phyloP scores from a whole-genome alignment of 2,888 invertebrate species.

The Cordilura impudica region DNA sequence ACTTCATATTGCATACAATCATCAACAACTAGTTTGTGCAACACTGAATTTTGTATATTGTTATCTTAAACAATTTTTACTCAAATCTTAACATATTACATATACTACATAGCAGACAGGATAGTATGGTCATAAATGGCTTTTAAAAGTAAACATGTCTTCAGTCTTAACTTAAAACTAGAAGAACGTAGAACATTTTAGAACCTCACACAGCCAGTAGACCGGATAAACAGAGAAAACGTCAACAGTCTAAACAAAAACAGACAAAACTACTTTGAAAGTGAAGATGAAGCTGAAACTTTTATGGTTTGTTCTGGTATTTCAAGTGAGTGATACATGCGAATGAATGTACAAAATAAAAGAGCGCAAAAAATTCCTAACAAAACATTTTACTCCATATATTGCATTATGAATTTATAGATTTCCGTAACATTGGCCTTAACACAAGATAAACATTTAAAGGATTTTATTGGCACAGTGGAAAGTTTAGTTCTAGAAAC shows the following conservation, averaged over 20 bases:
- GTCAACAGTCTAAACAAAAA: not conserved
- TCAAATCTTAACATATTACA: constrained; percentile 32
- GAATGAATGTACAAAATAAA: too few relatives aligned
- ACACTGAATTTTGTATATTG: not conserved
- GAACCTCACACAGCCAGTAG: constrained; percentile 6
- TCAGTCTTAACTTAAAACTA: constrained; percentile 41
- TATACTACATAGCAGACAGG: constrained; percentile 29
- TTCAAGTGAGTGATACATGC: constrained; percentile 46
- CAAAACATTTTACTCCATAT: constrained; percentile 13
- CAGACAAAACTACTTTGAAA: constrained; percentile 19
- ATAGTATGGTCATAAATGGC: constrained; percentile 33
- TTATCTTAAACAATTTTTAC: constrained; percentile 27
- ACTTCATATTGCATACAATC: not conserved
- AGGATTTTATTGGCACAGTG: constrained; percentile 53
- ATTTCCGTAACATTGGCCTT: constrained; percentile 28
- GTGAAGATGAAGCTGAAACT: constrained; percentile 42
- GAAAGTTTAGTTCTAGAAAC: constrained; percentile 63
- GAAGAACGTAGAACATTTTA: constrained; percentile 50
- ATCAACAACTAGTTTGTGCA: constrained; percentile 11
- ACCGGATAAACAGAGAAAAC: constrained; percentile 21
- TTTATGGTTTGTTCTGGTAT: constrained; percentile 25
- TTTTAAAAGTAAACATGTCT: constrained; percentile 35
- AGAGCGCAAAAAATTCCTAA: not conserved
- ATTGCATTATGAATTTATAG: constrained; percentile 37
- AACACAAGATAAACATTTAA: constrained; percentile 39